Evolutionary conservation across 2,888 invertebrate genomes (phyloP).

Genomic region (Hypena proboscidalis): DNA sequence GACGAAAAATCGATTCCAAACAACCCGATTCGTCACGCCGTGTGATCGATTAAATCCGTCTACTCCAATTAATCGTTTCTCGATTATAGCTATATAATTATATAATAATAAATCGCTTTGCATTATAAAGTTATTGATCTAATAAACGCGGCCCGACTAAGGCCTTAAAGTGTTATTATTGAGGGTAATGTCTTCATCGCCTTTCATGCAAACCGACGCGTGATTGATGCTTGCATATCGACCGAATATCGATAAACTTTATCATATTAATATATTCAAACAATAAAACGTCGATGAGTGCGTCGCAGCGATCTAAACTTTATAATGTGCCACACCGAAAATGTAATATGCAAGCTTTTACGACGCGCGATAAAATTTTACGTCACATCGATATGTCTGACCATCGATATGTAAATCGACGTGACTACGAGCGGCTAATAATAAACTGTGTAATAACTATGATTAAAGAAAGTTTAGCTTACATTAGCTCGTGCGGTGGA

Average conservation of each 20-base stretch:
- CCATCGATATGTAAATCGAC: conserved; percentile 43
- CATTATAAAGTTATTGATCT: conserved; percentile 77
- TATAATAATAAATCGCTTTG: conserved; percentile 74
- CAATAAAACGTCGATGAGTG: conserved; percentile 47
- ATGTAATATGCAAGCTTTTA: conserved; percentile 36
- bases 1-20: conserved; percentile 47
- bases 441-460: conserved; percentile 67
- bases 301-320: conserved; percentile 42
- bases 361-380: conserved; percentile 31
- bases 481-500: conserved; percentile 65
- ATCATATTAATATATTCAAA: conserved; percentile 56
- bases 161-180: conserved; percentile 65
- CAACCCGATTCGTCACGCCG: conserved; percentile 64
- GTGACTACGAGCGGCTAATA: conserved; percentile 53
- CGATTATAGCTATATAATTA: conserved; percentile 68
- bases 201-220: conserved; percentile 54
- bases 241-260: conserved; percentile 60
- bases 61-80: conserved; percentile 72
- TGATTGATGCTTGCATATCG: conserved; percentile 60
- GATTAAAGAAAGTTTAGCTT: conserved; percentile 67
- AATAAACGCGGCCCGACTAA: conserved; percentile 69
- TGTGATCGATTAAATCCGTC: conserved; percentile 65
- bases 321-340: conserved; percentile 41
- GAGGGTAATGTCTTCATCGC: conserved; percentile 72
- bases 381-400: conserved; percentile 12